phyloP scores from a whole-genome alignment of 2,113 vertebrate species.

The Dasypus novemcinctus region DNA sequence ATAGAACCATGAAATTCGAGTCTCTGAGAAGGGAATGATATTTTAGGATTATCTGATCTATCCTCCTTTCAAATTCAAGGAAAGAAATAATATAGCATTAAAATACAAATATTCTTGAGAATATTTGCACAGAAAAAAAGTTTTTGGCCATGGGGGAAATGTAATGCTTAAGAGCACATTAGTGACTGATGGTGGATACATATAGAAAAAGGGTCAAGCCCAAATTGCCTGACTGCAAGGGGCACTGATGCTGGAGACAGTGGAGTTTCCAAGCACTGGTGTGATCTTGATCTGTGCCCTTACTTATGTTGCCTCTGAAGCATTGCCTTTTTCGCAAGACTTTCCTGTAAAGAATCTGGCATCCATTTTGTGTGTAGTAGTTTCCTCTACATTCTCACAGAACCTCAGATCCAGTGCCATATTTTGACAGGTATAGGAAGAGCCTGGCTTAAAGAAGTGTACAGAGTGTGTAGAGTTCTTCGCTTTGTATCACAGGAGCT shows the following conservation, averaged over 20 bases:
- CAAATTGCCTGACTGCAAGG: neutral
- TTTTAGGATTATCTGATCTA: neutral
- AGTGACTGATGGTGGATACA: neutral
- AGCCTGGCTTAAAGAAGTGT: neutral
- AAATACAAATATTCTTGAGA: neutral
- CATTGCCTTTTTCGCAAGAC: neutral
- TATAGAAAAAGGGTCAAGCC: no score
- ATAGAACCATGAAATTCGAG: constrained; percentile 27
- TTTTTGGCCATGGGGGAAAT: neutral
- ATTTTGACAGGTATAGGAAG: constrained; percentile 13
- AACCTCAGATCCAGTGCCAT: neutral
- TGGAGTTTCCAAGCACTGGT: neutral
- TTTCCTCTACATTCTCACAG: neutral
- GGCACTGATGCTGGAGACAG: neutral
- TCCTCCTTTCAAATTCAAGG: neutral
- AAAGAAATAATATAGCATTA: neutral
- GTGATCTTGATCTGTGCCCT: neutral
- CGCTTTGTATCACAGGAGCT: neutral
- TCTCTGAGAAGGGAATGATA: neutral
- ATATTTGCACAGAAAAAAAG: neutral
- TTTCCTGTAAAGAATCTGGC: neutral
- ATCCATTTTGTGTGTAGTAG: neutral
- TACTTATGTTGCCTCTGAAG: neutral
- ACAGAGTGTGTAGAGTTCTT: neutral
- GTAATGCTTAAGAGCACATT: neutral